phyloP scores from a whole-genome alignment of 2,797 vertebrate species.

The Myotis planiceps region DNA sequence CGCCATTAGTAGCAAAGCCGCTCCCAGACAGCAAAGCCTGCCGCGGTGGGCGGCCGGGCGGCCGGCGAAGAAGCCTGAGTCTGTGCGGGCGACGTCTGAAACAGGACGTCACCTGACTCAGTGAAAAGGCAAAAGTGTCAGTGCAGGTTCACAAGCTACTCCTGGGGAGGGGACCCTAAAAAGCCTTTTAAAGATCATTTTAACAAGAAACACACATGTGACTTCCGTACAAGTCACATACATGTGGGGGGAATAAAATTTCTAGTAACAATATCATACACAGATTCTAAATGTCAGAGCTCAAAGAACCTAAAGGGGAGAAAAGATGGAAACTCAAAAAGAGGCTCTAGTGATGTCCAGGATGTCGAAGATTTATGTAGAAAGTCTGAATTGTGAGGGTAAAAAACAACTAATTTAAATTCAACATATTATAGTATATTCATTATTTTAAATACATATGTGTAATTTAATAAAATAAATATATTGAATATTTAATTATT shows the following conservation, averaged over 20 bases:
- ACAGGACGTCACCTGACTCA: not conserved
- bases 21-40: not conserved
- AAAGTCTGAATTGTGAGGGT: not conserved
- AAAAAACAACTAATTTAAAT: not conserved
- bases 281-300: not conserved
- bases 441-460: not conserved
- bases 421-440: not conserved
- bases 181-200: not conserved
- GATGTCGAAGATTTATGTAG: not conserved
- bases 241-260: not conserved
- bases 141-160: not conserved
- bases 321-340: not conserved
- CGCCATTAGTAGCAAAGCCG: not conserved
- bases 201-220: not conserved
- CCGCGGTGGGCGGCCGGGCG: fast-evolving
- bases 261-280: not conserved
- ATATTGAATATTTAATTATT: not conserved
- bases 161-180: not conserved
- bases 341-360: not conserved
- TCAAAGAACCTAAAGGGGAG: not conserved
- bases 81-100: fast-evolving
- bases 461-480: not conserved
- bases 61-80: fast-evolving
- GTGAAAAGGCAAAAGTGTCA: not conserved
- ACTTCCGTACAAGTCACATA: fast-evolving